These are phyloP conservation scores for Drosophila sproati DNA, from an alignment of 1,140 invertebrate species.

Conservation along the genomic window DNA sequence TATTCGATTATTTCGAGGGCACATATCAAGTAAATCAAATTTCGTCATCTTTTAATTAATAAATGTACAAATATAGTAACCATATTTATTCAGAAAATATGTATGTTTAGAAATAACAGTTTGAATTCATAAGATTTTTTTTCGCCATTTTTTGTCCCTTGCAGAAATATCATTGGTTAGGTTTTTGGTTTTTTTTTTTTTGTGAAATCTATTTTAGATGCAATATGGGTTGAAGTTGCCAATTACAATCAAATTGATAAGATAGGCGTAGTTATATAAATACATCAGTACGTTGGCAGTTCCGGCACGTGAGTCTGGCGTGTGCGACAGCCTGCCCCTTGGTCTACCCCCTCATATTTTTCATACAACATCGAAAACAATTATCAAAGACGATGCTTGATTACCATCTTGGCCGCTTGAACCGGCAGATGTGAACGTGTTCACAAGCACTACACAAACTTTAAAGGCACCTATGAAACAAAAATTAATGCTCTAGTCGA, in stretches of 20 bases:
- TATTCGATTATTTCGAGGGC: too few species aligned
- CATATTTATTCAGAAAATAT: too few species aligned
- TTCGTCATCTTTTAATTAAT: too few species aligned
- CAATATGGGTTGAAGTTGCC: constrained; percentile 19
- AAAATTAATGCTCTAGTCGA: too few species aligned
- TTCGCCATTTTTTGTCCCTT: too few species aligned
- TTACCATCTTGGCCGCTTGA: neutral
- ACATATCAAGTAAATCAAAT: too few species aligned
- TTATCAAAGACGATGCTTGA: constrained; percentile 33
- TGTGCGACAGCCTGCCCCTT: constrained; percentile 8
- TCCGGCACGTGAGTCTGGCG: constrained; percentile 22
- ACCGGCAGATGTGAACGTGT: constrained; percentile 6
- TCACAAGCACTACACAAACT: neutral
- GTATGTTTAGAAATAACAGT: too few species aligned
- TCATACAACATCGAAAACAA: constrained; percentile 37
- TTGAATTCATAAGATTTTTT: too few species aligned
- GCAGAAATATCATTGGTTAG: too few species aligned
- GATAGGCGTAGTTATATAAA: neutral
- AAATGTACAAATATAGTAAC: too few species aligned
- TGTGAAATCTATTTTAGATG: constrained; percentile 13
- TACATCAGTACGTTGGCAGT: constrained; percentile 3
- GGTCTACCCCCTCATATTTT: constrained; percentile 8
- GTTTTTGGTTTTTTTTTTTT: constrained; percentile 6
- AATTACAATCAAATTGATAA: constrained; percentile 55
- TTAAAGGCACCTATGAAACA: too few species aligned